A percentile compares a stretch with the other conserved stretches of the same genome.
Evolutionary conservation across 2,888 invertebrate species (phyloP).

Genomic region (Pseudoips prasinana): DNA sequence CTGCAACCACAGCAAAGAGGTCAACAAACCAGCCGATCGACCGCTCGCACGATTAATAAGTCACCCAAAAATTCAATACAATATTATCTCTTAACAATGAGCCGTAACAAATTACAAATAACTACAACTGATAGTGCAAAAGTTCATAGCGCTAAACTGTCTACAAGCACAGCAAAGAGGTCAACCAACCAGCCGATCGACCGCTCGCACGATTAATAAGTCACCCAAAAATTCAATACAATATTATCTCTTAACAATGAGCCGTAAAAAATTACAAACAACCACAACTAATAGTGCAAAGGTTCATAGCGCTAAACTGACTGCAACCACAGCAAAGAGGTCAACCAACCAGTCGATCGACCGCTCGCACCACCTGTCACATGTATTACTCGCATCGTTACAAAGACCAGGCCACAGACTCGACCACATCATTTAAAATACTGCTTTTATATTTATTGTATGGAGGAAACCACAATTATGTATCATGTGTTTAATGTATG

Average conservation of each 20-base stretch:
- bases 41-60: too few relatives aligned
- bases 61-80: too few relatives aligned
- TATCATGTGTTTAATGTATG: too few relatives aligned
- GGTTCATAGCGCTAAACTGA: slow-evolving; percentile 22
- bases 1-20: slow-evolving; percentile 23
- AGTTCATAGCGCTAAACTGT: slow-evolving; percentile 22
- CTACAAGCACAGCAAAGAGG: slow-evolving; percentile 25
- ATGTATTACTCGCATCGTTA: slow-evolving; percentile 6
- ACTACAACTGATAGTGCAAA: slow-evolving; percentile 11
- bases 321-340: slow-evolving; percentile 25
- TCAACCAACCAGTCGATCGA: slow-evolving; percentile 11
- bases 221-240: too few relatives aligned
- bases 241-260: too few relatives aligned
- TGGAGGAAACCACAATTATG: slow-evolving; percentile 3
- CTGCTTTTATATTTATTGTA: slow-evolving; percentile 24
- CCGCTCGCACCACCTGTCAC: not conserved
- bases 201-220: not conserved
- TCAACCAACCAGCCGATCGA: slow-evolving; percentile 10
- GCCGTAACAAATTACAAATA: slow-evolving; percentile 25
- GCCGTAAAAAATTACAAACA: slow-evolving; percentile 25
- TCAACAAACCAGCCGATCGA: slow-evolving; percentile 12
- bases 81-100: too few relatives aligned
- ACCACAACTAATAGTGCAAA: slow-evolving; percentile 11
- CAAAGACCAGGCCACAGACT: slow-evolving; percentile 19
- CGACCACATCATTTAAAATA: slow-evolving; percentile 31